A percentile compares a stretch with the other conserved stretches of the same genome.
Conservation (phyloP, 2,797 vertebrate genomes). For the Pangasius mekongensis region DNA sequence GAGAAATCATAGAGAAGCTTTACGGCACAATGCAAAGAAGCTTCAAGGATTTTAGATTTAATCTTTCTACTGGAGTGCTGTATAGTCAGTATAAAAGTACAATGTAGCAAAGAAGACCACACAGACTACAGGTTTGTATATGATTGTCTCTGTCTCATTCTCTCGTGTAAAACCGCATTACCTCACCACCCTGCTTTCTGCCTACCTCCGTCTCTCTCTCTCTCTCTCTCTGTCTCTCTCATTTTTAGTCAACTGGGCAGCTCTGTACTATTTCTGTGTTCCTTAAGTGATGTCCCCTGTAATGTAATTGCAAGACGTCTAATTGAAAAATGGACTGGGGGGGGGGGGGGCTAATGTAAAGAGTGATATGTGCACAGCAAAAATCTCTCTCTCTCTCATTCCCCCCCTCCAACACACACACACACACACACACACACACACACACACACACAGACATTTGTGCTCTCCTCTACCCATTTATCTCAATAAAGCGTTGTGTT, state of each 20-base stretch:
- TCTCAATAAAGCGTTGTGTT: slow-evolving; percentile 65
- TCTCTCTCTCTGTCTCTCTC: slow-evolving; percentile 40
- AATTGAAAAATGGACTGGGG: slow-evolving; percentile 66
- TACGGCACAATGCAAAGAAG: neutral
- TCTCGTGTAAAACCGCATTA: slow-evolving; percentile 19
- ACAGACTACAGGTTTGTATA: neutral
- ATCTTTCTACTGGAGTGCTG: neutral
- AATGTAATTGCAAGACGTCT: slow-evolving; percentile 72
- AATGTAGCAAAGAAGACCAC: neutral
- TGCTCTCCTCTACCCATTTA: slow-evolving; percentile 61
- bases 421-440: slow-evolving; percentile 11
- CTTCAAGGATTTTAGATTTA: neutral
- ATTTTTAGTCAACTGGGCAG: slow-evolving; percentile 54
- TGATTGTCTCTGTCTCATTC: neutral
- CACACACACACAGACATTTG: neutral
- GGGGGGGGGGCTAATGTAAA: slow-evolving; percentile 15
- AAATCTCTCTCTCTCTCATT: neutral
- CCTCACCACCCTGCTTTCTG: neutral
- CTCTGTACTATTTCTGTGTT: slow-evolving; percentile 72
- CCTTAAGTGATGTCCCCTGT: slow-evolving; percentile 71
- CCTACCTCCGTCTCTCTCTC: slow-evolving; percentile 36
- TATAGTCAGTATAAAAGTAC: neutral
- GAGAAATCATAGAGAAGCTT: neutral
- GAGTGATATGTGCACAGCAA: slow-evolving; percentile 13
- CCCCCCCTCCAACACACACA: neutral